Evolutionary conservation across 2,888 invertebrate genomes (phyloP), one percentile per base, ranked within the genome.

Genomic region (Mantis religiosa): DNA sequence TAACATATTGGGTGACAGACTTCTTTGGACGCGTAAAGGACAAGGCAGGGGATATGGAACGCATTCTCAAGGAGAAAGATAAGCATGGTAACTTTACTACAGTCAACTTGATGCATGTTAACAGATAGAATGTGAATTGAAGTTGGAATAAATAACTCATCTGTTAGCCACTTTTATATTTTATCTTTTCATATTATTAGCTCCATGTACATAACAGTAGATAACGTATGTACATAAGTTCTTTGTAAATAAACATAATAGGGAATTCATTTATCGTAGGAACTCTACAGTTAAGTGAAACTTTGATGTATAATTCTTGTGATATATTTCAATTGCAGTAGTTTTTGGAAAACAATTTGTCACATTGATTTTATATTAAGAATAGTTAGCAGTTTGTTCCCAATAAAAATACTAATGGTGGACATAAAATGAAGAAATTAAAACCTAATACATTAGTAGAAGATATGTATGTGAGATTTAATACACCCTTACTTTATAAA

Each of bases 21-120:
- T 98, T 99, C 95, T 97, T 99, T 93, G 98, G 98, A 91, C 98
- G 98, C 92, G 98, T 99, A 91, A 99, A 98, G 95, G 98, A 98
- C 94, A 98, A 98, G 93, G 98, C 98, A 0, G 98, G 97, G 90
- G 98, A 98, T 94, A 96, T 98, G 96, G 98, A 98, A 93, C 95
- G 97, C 92, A 97, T 97, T 90, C 95, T 98, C 90, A 98, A 98
- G 94, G 98, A 98, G 92, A 98, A 98, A 94, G 98, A 98, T 93
- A 97, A 97, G 93, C 98, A 98, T 93, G 98, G 98, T 96, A 91
- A 84, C 34, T 54, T 20, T 20, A 9, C 6, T 71, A 20, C 15
- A 71, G 54, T 15, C 25, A 15, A 54, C 54, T 54, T 54, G 54
- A 71, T 71, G 54, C 54, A 71, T 71, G 54, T 1, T 71, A 25